Conservation (phyloP, 37 sponge, comb jelly and placozoan genomes). For the Aphrocallistes beatrix region DNA sequence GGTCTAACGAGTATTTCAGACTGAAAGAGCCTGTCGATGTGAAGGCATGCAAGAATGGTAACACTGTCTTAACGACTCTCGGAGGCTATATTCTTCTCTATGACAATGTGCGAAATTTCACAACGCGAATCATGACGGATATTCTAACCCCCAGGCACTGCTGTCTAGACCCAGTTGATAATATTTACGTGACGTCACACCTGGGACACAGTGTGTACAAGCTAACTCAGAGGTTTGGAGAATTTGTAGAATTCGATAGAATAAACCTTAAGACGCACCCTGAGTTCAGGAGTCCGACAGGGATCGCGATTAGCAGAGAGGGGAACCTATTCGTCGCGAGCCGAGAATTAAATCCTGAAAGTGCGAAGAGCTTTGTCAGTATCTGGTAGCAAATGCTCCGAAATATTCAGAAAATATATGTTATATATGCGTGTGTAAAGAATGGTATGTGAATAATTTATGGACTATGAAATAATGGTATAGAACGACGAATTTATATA, state of each 20-base stretch:
- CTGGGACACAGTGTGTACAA: background rate
- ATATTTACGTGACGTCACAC: constrained; percentile 12
- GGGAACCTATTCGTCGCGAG: background rate
- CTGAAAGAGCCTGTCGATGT: constrained; percentile 5
- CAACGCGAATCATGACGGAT: background rate
- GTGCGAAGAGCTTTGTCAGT: background rate
- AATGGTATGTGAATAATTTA: no score
- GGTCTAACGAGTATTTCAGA: background rate
- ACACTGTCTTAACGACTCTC: background rate
- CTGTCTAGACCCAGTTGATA: background rate
- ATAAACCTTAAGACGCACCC: background rate
- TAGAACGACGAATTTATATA: no score
- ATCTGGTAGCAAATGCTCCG: no score
- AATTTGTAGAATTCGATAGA: background rate
- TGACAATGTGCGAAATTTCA: background rate
- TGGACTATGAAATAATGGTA: no score
- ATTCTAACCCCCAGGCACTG: background rate
- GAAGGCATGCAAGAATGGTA: background rate
- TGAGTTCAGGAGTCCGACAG: background rate
- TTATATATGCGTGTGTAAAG: no score
- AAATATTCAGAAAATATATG: no score
- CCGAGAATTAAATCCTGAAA: background rate
- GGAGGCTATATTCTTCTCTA: background rate
- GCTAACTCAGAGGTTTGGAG: background rate
- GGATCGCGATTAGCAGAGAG: background rate